phyloP scores from a whole-genome alignment of 2,113 vertebrate species.

The Symphodus melops region DNA sequence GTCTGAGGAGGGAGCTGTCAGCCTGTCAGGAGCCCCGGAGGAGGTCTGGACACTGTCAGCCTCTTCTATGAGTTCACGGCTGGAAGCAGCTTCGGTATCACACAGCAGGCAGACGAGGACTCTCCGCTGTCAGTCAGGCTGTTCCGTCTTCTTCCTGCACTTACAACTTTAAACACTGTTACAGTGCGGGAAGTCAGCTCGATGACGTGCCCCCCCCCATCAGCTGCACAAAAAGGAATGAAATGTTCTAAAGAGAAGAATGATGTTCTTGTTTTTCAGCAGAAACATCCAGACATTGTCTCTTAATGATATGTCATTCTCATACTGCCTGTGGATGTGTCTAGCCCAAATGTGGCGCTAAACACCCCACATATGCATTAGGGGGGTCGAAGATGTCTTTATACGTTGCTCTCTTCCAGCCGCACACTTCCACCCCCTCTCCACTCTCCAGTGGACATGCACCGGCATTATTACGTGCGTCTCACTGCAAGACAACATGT shows the following conservation, averaged over 20 bases:
- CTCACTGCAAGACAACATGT: too few species aligned
- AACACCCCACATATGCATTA: neutral
- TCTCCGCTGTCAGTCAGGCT: constrained; percentile 22
- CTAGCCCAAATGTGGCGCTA: constrained; percentile 4
- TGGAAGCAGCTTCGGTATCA: constrained; percentile 3
- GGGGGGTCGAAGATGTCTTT: too few species aligned
- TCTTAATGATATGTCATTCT: neutral
- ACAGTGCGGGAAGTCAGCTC: neutral
- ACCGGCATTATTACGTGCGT: too few species aligned
- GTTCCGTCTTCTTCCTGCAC: neutral
- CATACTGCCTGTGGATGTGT: neutral
- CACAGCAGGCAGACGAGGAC: neutral
- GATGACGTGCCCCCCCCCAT: neutral
- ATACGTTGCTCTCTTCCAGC: too few species aligned
- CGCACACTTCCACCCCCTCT: too few species aligned
- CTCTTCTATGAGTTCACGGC: constrained; percentile 36
- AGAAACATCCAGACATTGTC: neutral
- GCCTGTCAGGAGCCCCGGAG: constrained; percentile 29
- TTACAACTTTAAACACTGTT: neutral
- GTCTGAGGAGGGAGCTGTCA: constrained; percentile 22
- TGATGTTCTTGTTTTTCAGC: constrained; percentile 16
- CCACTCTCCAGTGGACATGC: too few species aligned
- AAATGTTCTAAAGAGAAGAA: constrained; percentile 25
- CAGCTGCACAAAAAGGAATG: constrained; percentile 5
- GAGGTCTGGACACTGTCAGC: constrained; percentile 56